phyloP scores from a whole-genome alignment of 2,888 invertebrate species.

The Drymonia ruficornis region DNA sequence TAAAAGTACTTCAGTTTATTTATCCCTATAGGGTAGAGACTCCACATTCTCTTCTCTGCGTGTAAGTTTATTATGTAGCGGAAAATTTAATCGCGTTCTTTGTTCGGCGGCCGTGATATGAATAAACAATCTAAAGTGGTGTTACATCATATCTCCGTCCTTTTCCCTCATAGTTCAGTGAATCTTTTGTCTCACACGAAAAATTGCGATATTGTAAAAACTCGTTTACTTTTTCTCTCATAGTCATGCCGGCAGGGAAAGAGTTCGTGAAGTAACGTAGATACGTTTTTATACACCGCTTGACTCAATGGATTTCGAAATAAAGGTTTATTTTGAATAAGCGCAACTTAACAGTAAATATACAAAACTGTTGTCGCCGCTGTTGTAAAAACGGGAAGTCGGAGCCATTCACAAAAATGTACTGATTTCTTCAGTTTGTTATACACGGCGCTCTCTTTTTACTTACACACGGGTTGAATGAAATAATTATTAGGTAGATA shows the following conservation, averaged over 20 bases:
- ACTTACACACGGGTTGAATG: slow-evolving; percentile 37
- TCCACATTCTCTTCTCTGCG: slow-evolving; percentile 57
- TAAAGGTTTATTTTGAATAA: slow-evolving; percentile 4
- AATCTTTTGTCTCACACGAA: slow-evolving; percentile 48
- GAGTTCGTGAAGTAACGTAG: not conserved
- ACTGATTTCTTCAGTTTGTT: not conserved
- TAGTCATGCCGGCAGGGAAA: slow-evolving; percentile 2
- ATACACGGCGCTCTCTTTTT: not conserved
- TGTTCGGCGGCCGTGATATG: slow-evolving; percentile 72
- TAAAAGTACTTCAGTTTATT: not conserved
- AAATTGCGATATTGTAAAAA: slow-evolving; percentile 13
- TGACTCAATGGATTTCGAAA: slow-evolving; percentile 5
- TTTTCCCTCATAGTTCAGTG: slow-evolving; percentile 41
- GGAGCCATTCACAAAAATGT: not conserved
- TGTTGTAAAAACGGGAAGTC: not conserved
- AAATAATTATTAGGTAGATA: not conserved
- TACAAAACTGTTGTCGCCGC: not conserved
- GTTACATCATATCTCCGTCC: slow-evolving; percentile 39
- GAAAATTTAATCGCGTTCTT: slow-evolving; percentile 77
- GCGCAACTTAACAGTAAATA: not conserved
- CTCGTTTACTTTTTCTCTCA: slow-evolving; percentile 7
- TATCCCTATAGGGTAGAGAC: slow-evolving; percentile 12
- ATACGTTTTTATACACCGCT: slow-evolving; percentile 2
- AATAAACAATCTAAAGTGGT: slow-evolving; percentile 68
- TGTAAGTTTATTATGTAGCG: slow-evolving; percentile 73